Percentiles rank a stretch among this genome's conserved stretches.
phyloP scores from a whole-genome alignment of 2,888 invertebrate genomes.

The Phytoseiulus persimilis region DNA sequence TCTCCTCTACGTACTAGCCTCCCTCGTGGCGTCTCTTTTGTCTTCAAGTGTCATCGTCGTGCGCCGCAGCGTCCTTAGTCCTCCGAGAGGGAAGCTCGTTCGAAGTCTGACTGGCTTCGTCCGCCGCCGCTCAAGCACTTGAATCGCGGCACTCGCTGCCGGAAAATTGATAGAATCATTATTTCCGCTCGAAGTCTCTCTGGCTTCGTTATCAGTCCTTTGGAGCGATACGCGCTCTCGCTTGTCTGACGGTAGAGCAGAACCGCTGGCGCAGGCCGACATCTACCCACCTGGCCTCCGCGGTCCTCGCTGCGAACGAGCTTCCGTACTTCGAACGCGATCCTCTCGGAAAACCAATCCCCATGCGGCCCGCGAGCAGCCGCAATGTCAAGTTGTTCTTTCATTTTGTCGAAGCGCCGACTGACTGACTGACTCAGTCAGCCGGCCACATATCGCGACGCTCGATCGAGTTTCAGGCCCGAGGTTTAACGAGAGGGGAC shows the following conservation, averaged over 20 bases:
- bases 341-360: background rate
- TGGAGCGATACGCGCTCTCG: background rate
- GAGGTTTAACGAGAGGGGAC: background rate
- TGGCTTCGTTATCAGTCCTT: background rate
- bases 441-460: too few species aligned
- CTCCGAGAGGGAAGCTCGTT: background rate
- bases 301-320: background rate
- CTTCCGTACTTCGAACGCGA: background rate
- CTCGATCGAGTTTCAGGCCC: background rate
- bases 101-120: background rate
- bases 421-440: background rate
- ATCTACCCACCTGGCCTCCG: background rate
- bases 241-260: background rate
- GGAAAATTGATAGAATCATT: constrained; percentile 5
- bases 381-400: background rate
- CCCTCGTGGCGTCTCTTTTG: constrained; percentile 14
- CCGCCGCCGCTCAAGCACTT: background rate
- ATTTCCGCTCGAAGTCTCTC: background rate
- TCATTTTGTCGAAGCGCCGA: background rate
- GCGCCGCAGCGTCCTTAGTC: background rate
- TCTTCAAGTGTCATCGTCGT: constrained; percentile 25
- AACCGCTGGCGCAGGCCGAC: background rate
- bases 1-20: background rate
- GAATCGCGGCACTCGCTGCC: background rate
- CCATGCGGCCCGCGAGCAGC: background rate